Conservation (phyloP, 2,113 vertebrate genomes). For the Pandion haliaetus region DNA sequence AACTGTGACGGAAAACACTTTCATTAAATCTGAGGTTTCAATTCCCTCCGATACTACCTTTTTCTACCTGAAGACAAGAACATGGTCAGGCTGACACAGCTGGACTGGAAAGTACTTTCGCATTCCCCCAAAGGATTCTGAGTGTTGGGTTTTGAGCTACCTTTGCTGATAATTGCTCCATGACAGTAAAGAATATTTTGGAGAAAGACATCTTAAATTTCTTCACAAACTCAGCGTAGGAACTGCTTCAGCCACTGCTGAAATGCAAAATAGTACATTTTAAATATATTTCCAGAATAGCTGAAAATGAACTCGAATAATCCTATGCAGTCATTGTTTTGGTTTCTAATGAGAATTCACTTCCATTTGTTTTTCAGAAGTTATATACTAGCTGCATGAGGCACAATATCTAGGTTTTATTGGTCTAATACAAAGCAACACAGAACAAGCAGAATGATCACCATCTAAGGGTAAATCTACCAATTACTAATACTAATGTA, state of each 20-base stretch:
- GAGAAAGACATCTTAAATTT: not conserved
- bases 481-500: not conserved
- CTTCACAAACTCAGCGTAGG: not conserved
- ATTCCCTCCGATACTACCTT: not conserved
- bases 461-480: not conserved
- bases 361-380: not conserved
- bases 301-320: not conserved
- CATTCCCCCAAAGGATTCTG: not conserved
- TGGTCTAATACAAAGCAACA: not conserved
- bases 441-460: not conserved
- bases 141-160: not conserved
- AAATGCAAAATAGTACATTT: not conserved
- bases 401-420: not conserved
- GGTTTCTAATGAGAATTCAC: not conserved
- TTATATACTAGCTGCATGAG: not conserved
- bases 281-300: not conserved
- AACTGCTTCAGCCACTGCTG: not conserved
- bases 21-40: not conserved
- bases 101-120: not conserved
- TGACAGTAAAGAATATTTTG: not conserved
- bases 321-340: not conserved
- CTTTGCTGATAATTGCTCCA: not conserved
- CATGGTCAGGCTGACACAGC: not conserved
- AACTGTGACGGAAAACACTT: not conserved
- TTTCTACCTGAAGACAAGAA: not conserved